Base-by-base conservation (phyloP, 2,888 invertebrate genomes). In the Cistogaster globosa region DNA sequence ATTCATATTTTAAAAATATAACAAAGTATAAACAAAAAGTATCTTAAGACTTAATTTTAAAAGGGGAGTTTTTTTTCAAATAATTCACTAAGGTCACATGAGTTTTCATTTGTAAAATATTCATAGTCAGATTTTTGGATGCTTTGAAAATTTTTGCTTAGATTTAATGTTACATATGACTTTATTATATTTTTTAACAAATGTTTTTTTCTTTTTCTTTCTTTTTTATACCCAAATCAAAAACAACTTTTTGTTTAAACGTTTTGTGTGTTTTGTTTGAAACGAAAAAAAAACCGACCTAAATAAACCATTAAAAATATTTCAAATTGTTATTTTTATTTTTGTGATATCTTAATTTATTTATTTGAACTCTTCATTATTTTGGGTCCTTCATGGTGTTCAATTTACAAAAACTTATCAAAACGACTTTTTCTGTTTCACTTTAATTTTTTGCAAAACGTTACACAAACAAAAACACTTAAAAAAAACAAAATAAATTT, bases 401-500 rank as follows among this genome's bases (percentile, higher is more conserved):
- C 22, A 55, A 81, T 51, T 69, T 69, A 57, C 18, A 62, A 51
- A 68, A 45, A 18, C 45, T 67, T 57, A 68, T 22, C 51, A 76
- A 68, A 48, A 38, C 38, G 55, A 62, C 0, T 63, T 45, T 69
- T 53, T 45, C 14, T 26, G 8, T 9, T 32, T 42, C 8, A 58
- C 18, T 78, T 77, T 68, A 63, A 48, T 20, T 77, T 68, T 71
- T 58, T 20, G 62, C 11, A 57, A 75, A 80, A 69, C 69, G 76
- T 77, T 53, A 79, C 79, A 82, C 87, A 87, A 86, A 86, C 86
- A 86, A 88, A 72, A 67, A 87, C 86, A 82, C 87, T 87, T 55
- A 38, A 38, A 42, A 42, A n/a, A 85, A 82, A 85, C 83, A 79
- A 84, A 69, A 87, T 87, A 88, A 89, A 87, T 88, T 20, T 62